phyloP scores from a whole-genome alignment of 1,140 invertebrate species.

The Wiebesia pumilae region DNA sequence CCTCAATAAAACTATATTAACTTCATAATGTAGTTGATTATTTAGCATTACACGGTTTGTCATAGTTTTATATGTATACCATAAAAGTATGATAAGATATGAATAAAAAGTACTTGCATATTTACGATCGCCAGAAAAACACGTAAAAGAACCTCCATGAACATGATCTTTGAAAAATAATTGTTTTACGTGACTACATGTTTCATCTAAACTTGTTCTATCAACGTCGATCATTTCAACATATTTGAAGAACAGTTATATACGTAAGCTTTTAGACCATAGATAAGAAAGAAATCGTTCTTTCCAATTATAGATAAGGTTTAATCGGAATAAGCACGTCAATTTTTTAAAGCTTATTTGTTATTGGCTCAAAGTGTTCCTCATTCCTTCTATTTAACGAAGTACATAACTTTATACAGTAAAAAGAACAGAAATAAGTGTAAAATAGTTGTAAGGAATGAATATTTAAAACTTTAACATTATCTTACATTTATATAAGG shows the following conservation, averaged over 20 bases:
- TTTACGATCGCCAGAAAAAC: constrained; percentile 66
- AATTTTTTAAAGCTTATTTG: background rate
- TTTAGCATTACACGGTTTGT: background rate
- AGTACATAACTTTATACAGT: background rate
- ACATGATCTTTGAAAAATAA: constrained; percentile 31
- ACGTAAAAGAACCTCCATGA: constrained; percentile 65
- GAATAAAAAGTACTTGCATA: constrained; percentile 64
- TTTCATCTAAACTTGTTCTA: constrained; percentile 7
- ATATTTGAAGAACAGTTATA: background rate
- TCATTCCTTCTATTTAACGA: background rate
- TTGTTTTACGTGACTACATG: background rate
- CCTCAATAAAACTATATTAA: constrained; percentile 5
- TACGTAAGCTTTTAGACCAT: background rate
- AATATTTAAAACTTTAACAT: too few species aligned
- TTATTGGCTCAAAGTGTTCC: background rate
- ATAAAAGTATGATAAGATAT: constrained; percentile 35
- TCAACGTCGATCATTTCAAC: constrained; percentile 24
- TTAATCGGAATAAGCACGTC: background rate
- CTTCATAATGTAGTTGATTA: background rate
- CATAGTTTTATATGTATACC: background rate
- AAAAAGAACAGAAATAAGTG: background rate
- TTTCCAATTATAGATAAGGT: background rate
- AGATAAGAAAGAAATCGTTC: background rate
- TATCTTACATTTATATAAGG: too few species aligned
- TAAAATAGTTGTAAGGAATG: too few species aligned